Percentiles rank a stretch among this genome's conserved stretches.
phyloP scores from a whole-genome alignment of 2,888 invertebrate genomes.

The Nipponacmea schrenckii region DNA sequence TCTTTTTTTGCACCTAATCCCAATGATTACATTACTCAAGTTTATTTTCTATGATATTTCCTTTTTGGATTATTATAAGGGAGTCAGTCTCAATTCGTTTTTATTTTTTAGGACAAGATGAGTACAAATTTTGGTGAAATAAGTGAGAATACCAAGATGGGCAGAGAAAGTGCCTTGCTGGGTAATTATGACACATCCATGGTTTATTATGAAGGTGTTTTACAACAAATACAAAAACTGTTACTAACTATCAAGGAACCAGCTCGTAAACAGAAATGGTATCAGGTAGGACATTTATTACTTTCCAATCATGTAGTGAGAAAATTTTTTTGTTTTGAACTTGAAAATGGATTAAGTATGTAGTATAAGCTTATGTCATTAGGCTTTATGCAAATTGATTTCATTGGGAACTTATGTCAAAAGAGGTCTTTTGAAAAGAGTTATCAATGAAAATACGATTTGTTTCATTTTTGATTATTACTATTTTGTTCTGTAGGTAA shows the following conservation, averaged over 20 bases:
- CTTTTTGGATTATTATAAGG: no score
- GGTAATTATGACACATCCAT: constrained; percentile 95
- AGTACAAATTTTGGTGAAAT: constrained; percentile 50
- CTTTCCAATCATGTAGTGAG: background rate
- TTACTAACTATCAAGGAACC: constrained; percentile 73
- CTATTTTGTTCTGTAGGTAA: constrained; percentile 74
- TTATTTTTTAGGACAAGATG: constrained; percentile 17
- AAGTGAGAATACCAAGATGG: constrained; percentile 89
- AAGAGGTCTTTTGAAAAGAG: no score
- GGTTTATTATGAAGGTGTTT: constrained; percentile 91
- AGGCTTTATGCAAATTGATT: no score
- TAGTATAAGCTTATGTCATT: no score
- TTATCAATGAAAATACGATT: no score
- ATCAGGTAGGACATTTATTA: constrained; percentile 77
- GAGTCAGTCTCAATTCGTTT: no score
- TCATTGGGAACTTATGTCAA: no score
- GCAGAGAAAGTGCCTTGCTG: constrained; percentile 92
- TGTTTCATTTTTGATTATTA: background rate
- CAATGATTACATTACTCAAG: no score
- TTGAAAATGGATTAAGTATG: no score
- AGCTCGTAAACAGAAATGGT: constrained; percentile 79
- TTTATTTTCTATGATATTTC: no score
- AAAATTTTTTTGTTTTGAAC: background rate
- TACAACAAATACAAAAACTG: constrained; percentile 89
- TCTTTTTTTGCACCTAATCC: no score